Percentiles rank a stretch among this genome's conserved stretches.
Conservation (phyloP, 2,113 vertebrate species). For the Cheirogaleus medius region DNA sequence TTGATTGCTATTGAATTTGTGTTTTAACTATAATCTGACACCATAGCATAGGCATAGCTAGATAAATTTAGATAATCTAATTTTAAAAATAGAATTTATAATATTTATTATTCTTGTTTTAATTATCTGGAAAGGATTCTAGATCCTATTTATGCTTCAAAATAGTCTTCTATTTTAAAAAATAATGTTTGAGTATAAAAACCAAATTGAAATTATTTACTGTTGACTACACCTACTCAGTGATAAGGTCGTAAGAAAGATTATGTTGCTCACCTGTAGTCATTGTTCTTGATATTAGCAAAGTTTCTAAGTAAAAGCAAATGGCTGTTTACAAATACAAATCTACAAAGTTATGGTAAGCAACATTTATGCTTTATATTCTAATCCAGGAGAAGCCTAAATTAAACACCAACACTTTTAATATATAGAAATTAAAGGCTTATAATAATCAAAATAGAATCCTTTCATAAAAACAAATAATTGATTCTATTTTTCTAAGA, state of each 20-base stretch:
- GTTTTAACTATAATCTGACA: background rate
- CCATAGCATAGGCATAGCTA: background rate
- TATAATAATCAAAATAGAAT: background rate
- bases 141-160: background rate
- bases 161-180: background rate
- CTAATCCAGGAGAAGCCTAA: background rate
- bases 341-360: background rate
- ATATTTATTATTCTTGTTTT: background rate
- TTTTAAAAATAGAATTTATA: background rate
- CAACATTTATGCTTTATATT: background rate
- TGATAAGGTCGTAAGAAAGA: background rate
- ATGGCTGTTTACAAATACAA: background rate
- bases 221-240: background rate
- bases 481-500: slow-evolving; percentile 13
- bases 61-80: background rate
- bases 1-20: background rate
- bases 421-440: background rate
- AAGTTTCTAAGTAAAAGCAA: background rate
- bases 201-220: background rate
- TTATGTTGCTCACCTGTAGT: background rate
- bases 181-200: background rate
- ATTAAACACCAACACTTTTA: background rate
- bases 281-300: background rate
- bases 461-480: slow-evolving; percentile 5
- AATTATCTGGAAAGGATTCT: background rate